Base-by-base conservation (phyloP, 2,888 invertebrate genomes). In the Phasia obesa region DNA sequence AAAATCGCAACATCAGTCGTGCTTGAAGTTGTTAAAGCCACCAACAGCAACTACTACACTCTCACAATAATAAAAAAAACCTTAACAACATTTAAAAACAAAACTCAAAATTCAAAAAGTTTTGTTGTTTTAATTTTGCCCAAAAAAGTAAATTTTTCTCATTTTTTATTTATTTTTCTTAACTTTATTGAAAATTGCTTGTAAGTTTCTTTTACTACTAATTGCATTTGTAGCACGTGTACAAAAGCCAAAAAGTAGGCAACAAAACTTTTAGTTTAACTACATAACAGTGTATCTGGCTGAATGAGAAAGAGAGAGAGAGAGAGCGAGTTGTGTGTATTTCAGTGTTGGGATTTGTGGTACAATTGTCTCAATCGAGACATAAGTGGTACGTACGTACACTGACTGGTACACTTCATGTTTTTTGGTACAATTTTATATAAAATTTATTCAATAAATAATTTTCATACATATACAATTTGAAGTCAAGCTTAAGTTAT, bases 151-250 rank as follows among this genome's bases (percentile, higher is more conserved):
- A 11, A 31, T 51, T 76, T 13, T 44, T 42, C 1, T 60, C 67
- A 4, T 42, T 60, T 9, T 35, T 70, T 44, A 5, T 17, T 44
- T 17, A 5, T 47, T 47, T 47, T 47, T 47, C 38, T 60, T 7
- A 11, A 15, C 11, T 70, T 60, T 47, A 44, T 65, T 49, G 75
- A 75, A 75, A 77, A 75, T 79, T 83, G 60, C 75, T 76, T 75
- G 75, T 60, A 76, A 83, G 75, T 71, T 83, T 71, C 67, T 79
- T 67, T 79, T 83, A 51, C 75, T 71, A 75, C 79, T 83, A 83
- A 83, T 83, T 83, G 83, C 83, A 83, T 83, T 83, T 79, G 79
- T 19, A 83, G 83, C 83, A 83, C 83, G 83, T 83, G 83, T 79
- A 83, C 79, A 71, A 83, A 83, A 83, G 79, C 79, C 79, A 83